Conservation (phyloP, 2,113 vertebrate species). For the Channa maculata region DNA sequence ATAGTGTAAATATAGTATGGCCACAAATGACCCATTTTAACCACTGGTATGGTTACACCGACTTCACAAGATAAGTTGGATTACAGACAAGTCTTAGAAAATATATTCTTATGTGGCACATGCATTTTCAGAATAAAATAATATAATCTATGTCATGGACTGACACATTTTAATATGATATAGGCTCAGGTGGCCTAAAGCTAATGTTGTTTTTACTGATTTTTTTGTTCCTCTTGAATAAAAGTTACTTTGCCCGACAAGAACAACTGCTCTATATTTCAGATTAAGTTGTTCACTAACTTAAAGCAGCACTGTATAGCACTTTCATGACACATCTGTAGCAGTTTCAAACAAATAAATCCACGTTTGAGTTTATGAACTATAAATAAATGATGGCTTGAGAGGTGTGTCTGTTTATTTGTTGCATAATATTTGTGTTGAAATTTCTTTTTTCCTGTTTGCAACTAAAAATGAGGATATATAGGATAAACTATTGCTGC, state of each 20-base stretch:
- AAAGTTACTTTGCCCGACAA: background rate
- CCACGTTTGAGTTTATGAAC: conserved; percentile 26
- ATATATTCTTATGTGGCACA: conserved; percentile 7
- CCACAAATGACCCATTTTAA: background rate
- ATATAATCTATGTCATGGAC: background rate
- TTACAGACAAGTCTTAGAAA: conserved; percentile 23
- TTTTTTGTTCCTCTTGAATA: background rate
- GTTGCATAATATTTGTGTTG: conserved; percentile 37
- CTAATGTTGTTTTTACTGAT: background rate
- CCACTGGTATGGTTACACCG: background rate
- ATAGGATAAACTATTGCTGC: background rate
- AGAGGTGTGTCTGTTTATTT: conserved; percentile 1
- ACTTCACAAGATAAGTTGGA: background rate
- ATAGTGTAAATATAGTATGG: conserved; percentile 26
- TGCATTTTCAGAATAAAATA: background rate
- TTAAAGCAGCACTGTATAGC: conserved; percentile 47
- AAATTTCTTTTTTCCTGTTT: conserved; percentile 40
- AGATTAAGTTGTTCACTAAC: conserved; percentile 1
- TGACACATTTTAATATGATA: background rate
- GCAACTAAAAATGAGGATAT: conserved; percentile 17
- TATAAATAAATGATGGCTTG: conserved; percentile 20
- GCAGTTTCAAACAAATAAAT: background rate
- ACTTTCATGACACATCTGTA: conserved; percentile 44
- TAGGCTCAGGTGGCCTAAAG: conserved; percentile 4
- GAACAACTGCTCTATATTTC: background rate